Evolutionary conservation across 2,888 invertebrate genomes (phyloP).

Genomic region (Oscheius onirici): DNA sequence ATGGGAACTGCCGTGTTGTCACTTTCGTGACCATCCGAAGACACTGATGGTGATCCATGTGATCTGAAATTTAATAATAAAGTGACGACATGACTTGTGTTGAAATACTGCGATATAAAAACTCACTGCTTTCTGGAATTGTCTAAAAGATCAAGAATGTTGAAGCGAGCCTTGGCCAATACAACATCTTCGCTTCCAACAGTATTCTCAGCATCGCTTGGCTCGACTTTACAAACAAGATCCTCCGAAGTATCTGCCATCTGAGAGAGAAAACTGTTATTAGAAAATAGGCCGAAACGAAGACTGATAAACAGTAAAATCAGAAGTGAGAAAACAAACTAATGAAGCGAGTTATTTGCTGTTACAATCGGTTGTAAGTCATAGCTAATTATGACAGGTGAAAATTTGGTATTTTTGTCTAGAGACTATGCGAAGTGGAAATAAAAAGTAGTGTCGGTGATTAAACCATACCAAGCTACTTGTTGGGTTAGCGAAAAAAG

Average conservation of each 20-base stretch:
- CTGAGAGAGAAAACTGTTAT: not conserved
- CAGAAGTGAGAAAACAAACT: constrained; percentile 1
- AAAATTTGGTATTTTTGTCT: not conserved
- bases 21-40: constrained; percentile 39
- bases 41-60: constrained; percentile 55
- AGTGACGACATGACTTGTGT: not conserved
- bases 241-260: constrained; percentile 13
- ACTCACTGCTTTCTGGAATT: constrained; percentile 40
- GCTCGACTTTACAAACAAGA: constrained; percentile 24
- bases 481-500: constrained; percentile 19
- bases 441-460: not conserved
- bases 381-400: constrained; percentile 5
- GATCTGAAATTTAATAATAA: constrained; percentile 31
- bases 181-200: not conserved
- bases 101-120: not conserved
- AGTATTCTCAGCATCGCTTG: constrained; percentile 23
- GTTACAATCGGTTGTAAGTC: not conserved
- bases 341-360: constrained; percentile 23
- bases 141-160: constrained; percentile 45
- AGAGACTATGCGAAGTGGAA: too few relatives aligned
- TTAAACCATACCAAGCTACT: not conserved
- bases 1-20: constrained; percentile 15
- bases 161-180: constrained; percentile 37
- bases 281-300: not conserved
- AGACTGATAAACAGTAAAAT: not conserved